These are phyloP conservation scores for Pterois miles DNA, from an alignment of 2,797 vertebrate species.

Conservation along the genomic window DNA sequence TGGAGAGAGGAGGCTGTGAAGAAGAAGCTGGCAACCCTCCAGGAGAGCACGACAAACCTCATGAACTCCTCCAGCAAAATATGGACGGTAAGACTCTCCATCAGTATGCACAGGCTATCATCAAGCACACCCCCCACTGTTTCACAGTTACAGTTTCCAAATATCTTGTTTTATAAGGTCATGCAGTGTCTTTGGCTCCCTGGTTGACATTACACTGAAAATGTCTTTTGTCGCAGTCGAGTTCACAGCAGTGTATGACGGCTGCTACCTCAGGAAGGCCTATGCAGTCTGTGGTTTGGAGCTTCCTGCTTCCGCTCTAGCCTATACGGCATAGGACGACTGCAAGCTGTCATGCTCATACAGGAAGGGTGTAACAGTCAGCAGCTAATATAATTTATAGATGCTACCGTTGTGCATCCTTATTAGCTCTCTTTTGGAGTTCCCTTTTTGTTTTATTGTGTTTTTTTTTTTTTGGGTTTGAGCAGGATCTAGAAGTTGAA, in stretches of 20 bases:
- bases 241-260: neutral
- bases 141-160: neutral
- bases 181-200: neutral
- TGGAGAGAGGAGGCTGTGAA: constrained; percentile 81
- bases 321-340: constrained; percentile 35
- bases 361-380: constrained; percentile 63
- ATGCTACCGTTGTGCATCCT: constrained; percentile 24
- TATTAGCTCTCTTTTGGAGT: constrained; percentile 9
- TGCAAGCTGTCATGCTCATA: constrained; percentile 47
- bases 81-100: constrained; percentile 77
- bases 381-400: constrained; percentile 16
- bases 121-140: neutral
- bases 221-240: constrained; percentile 2
- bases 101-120: neutral
- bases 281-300: constrained; percentile 75
- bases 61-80: constrained; percentile 73
- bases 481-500: neutral
- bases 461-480: neutral
- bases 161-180: neutral
- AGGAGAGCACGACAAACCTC: constrained; percentile 73
- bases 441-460: neutral
- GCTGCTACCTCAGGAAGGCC: constrained; percentile 55
- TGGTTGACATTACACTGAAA: neutral
- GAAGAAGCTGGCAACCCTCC: constrained; percentile 79
- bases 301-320: constrained; percentile 74